These are phyloP conservation scores for Lobophora halterata DNA, from an alignment of 2,888 invertebrate genomes.

Conservation along the genomic window DNA sequence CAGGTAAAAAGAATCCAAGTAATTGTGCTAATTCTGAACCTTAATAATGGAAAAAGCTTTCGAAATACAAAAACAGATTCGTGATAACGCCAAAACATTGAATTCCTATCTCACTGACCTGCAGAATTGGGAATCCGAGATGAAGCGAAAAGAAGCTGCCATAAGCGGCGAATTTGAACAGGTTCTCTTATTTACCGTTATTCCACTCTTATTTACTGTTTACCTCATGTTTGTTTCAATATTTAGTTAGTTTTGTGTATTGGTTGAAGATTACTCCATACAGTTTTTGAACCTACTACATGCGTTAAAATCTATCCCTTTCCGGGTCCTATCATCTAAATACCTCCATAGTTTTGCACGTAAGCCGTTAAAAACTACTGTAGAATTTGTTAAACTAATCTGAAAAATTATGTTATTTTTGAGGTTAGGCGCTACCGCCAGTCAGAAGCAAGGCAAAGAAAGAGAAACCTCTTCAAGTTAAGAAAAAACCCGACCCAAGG, in stretches of 20 bases:
- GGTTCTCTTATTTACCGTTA: slow-evolving; percentile 58
- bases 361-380: too few relatives aligned
- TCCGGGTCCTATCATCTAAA: too few relatives aligned
- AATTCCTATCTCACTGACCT: slow-evolving; percentile 86
- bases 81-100: slow-evolving; percentile 86
- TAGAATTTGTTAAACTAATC: too few relatives aligned
- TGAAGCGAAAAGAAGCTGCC: slow-evolving; percentile 86
- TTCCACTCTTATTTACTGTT: slow-evolving; percentile 28
- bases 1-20: slow-evolving; percentile 46
- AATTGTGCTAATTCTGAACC: slow-evolving; percentile 33
- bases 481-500: slow-evolving; percentile 62
- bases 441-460: slow-evolving; percentile 74
- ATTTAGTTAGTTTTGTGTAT: slow-evolving; percentile 2
- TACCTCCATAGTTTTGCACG: too few relatives aligned
- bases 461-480: slow-evolving; percentile 53
- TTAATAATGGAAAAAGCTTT: slow-evolving; percentile 81
- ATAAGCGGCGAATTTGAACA: slow-evolving; percentile 72
- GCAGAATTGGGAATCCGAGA: slow-evolving; percentile 85
- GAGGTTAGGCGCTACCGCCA: slow-evolving; percentile 73
- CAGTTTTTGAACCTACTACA: slow-evolving; percentile 1
- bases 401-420: slow-evolving; percentile 30
- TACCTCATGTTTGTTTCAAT: slow-evolving; percentile 4
- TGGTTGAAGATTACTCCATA: background rate
- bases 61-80: slow-evolving; percentile 85
- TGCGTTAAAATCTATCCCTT: too few relatives aligned